Evolutionary conservation across 2,888 invertebrate genomes (phyloP).

Genomic region (Perizoma affinitatum): DNA sequence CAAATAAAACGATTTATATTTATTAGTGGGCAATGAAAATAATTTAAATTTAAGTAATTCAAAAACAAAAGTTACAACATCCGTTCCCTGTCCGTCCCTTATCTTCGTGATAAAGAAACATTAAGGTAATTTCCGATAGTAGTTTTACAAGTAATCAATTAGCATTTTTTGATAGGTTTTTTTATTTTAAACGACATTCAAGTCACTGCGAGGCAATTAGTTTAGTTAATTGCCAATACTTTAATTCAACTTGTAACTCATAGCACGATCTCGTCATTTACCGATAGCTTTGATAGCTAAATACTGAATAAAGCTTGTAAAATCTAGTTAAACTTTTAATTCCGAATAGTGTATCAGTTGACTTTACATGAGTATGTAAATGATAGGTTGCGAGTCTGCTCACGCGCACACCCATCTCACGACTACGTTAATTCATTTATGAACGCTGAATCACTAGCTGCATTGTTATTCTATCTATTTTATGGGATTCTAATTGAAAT

Average conservation of each 20-base stretch:
- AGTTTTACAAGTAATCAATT: slow-evolving; percentile 33
- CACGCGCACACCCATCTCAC: slow-evolving; percentile 26
- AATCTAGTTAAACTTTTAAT: slow-evolving; percentile 18
- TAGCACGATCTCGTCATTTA: slow-evolving; percentile 17
- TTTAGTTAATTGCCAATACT: slow-evolving; percentile 16
- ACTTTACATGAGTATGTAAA: slow-evolving; percentile 17
- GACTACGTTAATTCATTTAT: slow-evolving; percentile 16
- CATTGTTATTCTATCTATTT: too few species aligned
- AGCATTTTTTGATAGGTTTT: slow-evolving; percentile 10
- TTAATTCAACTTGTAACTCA: not conserved
- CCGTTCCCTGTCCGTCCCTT: slow-evolving; percentile 3
- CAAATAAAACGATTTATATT: slow-evolving; percentile 16
- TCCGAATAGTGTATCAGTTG: slow-evolving; percentile 14
- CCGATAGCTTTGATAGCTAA: not conserved
- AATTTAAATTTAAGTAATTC: slow-evolving; percentile 8
- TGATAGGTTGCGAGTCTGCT: slow-evolving; percentile 17
- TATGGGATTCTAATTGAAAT: too few species aligned
- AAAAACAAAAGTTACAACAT: slow-evolving; percentile 4
- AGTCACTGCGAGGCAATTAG: slow-evolving; percentile 11
- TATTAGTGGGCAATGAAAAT: not conserved
- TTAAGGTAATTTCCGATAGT: slow-evolving; percentile 32
- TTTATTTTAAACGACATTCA: slow-evolving; percentile 8
- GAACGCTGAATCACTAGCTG: too few species aligned
- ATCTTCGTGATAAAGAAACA: slow-evolving; percentile 24
- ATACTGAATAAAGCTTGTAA: slow-evolving; percentile 8